phyloP scores from a whole-genome alignment of 2,888 invertebrate genomes.

The Bombylius major region DNA sequence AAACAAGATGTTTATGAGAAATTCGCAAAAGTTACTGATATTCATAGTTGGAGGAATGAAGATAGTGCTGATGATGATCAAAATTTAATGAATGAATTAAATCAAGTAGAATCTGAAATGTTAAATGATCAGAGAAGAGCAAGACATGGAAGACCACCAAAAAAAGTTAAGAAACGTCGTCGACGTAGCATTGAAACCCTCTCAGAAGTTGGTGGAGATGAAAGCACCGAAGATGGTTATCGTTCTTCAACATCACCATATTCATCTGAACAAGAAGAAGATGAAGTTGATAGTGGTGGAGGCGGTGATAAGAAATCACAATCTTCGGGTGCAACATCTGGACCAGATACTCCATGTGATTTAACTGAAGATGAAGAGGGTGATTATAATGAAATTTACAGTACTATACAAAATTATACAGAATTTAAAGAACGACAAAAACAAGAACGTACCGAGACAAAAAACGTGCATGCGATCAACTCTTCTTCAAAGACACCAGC shows the following conservation, averaged over 20 bases:
- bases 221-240: constrained; percentile 12
- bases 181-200: constrained; percentile 5
- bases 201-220: constrained; percentile 2
- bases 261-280: constrained; percentile 38
- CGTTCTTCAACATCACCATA: constrained; percentile 31
- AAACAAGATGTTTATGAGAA: constrained; percentile 22
- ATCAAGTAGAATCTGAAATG: constrained; percentile 16
- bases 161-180: constrained; percentile 22
- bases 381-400: constrained; percentile 29
- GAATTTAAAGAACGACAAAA: constrained; percentile 12
- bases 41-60: constrained; percentile 30
- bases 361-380: constrained; percentile 59
- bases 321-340: constrained; percentile 78
- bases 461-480: constrained; percentile 4
- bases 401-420: constrained; percentile 14
- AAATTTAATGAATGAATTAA: constrained; percentile 17
- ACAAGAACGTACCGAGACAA: constrained; percentile 1
- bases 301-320: constrained; percentile 32
- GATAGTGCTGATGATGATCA: constrained; percentile 20
- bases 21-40: constrained; percentile 26
- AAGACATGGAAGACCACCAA: constrained; percentile 15
- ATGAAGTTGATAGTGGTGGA: not conserved
- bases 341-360: constrained; percentile 69
- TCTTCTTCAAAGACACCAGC: constrained; percentile 1
- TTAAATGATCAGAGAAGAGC: constrained; percentile 13